These are phyloP conservation scores for Mormyrus hasselquistii DNA, from an alignment of 2,797 vertebrate species.

Conservation along the genomic window DNA sequence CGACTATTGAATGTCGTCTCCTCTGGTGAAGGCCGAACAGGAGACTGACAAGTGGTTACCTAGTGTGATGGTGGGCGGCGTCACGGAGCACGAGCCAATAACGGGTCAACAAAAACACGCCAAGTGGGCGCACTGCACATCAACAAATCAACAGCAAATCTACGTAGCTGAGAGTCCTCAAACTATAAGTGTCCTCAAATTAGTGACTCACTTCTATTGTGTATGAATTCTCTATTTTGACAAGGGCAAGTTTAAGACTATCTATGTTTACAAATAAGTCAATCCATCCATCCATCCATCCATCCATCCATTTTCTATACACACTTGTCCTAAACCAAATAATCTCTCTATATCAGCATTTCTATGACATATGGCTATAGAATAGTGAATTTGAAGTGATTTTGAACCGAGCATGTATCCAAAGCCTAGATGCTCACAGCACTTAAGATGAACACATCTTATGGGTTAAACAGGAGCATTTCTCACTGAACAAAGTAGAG, in stretches of 20 bases:
- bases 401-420: neutral
- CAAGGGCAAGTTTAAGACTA: neutral
- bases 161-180: neutral
- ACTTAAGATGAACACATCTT: neutral
- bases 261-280: neutral
- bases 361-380: neutral
- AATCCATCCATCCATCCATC: neutral
- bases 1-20: neutral
- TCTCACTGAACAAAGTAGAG: neutral
- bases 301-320: neutral
- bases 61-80: neutral
- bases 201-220: slow-evolving; percentile 21
- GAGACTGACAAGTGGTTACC: neutral
- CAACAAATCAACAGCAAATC: neutral
- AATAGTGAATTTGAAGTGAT: neutral
- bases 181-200: neutral
- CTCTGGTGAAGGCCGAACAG: neutral
- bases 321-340: neutral
- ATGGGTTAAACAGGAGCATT: neutral
- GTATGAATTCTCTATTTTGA: slow-evolving; percentile 2
- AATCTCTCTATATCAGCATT: neutral
- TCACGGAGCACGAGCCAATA: neutral
- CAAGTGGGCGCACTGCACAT: neutral
- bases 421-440: neutral
- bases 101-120: neutral